Base-by-base conservation (phyloP, 1,140 invertebrate genomes). In the Ruditapes philippinarum region DNA sequence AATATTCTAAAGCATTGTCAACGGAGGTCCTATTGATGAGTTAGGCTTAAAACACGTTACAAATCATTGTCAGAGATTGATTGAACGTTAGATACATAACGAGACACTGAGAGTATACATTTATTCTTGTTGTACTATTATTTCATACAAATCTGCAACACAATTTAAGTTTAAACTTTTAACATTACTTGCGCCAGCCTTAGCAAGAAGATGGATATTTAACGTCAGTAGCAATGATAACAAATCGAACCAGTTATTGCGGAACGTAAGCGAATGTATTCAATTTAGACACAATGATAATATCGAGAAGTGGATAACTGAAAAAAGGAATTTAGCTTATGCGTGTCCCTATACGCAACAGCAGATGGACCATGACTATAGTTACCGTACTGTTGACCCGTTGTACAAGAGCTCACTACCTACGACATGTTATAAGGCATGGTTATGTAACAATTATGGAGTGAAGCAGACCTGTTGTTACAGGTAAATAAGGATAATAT, bases 381-480 rank as follows among this genome's bases (percentile, higher is more conserved):
- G 42, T 17, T 79, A 36, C 49, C 45, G 31, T n/a, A 40, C 42
- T 7, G 45, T 79, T n/a, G 14, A 7, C 3, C 54, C 33, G 1
- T 1, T 54, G 11, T 40, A 45, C 25, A 14, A 79, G 0, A 17
- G 33, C 38, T 36, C 40, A 78, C 51, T 51, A 22, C 9, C 40
- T 12, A 12, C n/a, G 9, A 22, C 40, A n/a, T 81, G 79, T 38
- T 81, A 81, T 45, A 57, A 81, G 36, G 51, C 31, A 14, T 81
- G 79, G 79, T 81, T 81, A 33, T 62, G 40, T 22, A 80, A 80
- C 42, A 42, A 40, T 28, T 33, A 81, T 28, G 54, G 57, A n/a
- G 51, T 81, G 7, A 81, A 62, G 42, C 79, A 81, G 38, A 60
- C 36, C n/a, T 81, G 79, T 36, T 81, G 79, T 42, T 81, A 81